A percentile compares a stretch with the other conserved stretches of the same genome.
phyloP scores from a whole-genome alignment of 2,113 vertebrate species.

The human (Homo sapiens) region DNA sequence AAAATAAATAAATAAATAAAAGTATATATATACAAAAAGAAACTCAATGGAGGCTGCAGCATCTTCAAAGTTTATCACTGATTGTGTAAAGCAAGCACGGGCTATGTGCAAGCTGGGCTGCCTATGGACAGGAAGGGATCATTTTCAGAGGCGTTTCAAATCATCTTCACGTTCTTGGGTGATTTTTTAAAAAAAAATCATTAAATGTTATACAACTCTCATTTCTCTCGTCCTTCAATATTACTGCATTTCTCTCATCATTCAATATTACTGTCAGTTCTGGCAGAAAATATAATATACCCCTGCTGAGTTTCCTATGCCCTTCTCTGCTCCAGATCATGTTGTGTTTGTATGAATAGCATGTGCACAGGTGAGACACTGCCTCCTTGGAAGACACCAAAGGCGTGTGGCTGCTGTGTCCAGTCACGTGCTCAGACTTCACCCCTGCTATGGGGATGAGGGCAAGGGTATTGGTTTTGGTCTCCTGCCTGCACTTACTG shows the following conservation, averaged over 20 bases:
- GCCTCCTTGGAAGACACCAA: neutral
- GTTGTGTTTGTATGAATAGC: neutral
- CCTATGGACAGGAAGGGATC: constrained; percentile 66
- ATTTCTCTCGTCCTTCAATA: constrained; percentile 32
- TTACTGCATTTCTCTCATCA: constrained; percentile 4
- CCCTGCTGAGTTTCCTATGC: neutral
- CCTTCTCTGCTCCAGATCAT: neutral
- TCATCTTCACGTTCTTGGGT: neutral
- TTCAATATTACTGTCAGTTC: constrained; percentile 10
- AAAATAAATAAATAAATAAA: no score
- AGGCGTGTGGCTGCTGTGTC: neutral
- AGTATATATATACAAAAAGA: neutral
- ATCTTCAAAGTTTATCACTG: constrained; percentile 34
- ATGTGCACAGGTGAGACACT: accelerated
- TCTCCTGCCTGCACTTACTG: neutral
- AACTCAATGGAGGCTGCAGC: constrained; percentile 40
- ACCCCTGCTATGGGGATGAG: neutral
- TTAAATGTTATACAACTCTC: constrained; percentile 7
- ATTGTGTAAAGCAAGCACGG: constrained; percentile 58
- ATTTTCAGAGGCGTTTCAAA: constrained; percentile 50
- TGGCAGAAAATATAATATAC: neutral
- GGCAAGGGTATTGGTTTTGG: neutral
- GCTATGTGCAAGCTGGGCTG: constrained; percentile 36
- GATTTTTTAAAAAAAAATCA: neutral
- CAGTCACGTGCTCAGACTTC: neutral